Conservation (phyloP, 2,797 vertebrate genomes). For the Aphelocoma californica region DNA sequence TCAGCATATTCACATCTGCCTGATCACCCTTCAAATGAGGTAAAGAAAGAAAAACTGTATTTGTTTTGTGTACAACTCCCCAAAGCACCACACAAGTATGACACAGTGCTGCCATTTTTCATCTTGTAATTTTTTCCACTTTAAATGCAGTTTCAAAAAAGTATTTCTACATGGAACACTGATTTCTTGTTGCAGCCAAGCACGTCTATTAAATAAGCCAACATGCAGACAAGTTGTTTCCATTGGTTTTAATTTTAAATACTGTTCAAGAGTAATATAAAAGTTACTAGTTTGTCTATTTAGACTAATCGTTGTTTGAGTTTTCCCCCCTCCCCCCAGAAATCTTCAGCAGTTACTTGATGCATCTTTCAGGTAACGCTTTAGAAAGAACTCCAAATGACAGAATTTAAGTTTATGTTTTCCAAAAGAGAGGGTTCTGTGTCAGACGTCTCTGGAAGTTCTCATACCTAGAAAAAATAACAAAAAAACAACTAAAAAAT, state of each 20-base stretch:
- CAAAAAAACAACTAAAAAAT: not conserved
- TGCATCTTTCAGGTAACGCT: constrained; percentile 14
- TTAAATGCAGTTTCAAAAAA: not conserved
- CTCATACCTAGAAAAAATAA: constrained; percentile 81
- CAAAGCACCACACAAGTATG: not conserved
- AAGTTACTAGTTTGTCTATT: constrained; percentile 57
- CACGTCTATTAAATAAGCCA: not conserved
- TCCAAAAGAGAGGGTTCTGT: constrained; percentile 97
- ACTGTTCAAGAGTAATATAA: constrained; percentile 59
- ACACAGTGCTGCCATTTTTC: not conserved
- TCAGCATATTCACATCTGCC: not conserved
- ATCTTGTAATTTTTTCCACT: not conserved
- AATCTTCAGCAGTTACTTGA: constrained; percentile 23
- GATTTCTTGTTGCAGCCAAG: not conserved
- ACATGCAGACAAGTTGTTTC: constrained; percentile 12
- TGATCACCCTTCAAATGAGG: not conserved
- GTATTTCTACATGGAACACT: not conserved
- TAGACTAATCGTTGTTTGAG: constrained; percentile 21
- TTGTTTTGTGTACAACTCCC: not conserved
- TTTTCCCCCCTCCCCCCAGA: not conserved
- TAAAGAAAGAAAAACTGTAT: not conserved
- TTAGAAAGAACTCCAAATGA: constrained; percentile 18
- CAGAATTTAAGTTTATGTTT: constrained; percentile 76
- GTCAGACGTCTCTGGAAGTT: constrained; percentile 91
- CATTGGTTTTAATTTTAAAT: constrained; percentile 70